Evolutionary conservation across 2,113 vertebrate species (phyloP).

Genomic region (Dromaius novaehollandiae): DNA sequence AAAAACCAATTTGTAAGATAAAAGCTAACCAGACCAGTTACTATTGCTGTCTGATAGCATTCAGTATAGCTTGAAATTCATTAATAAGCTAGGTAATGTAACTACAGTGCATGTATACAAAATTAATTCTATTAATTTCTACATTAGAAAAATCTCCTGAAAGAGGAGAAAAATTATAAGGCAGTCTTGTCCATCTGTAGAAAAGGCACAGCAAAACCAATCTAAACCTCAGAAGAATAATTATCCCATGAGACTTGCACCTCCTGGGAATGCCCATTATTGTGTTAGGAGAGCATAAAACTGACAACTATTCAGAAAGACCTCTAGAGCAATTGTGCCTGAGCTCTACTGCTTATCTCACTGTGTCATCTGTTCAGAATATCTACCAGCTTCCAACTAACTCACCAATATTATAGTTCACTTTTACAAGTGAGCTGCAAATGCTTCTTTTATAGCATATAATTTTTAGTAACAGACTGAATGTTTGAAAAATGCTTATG

Average conservation of each 20-base stretch:
- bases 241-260: constrained; percentile 22
- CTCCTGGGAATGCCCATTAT: constrained; percentile 45
- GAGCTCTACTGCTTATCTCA: background rate
- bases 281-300: constrained; percentile 40
- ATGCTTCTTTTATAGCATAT: constrained; percentile 18
- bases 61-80: constrained; percentile 39
- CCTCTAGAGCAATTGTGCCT: background rate
- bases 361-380: background rate
- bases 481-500: constrained; percentile 30
- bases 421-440: constrained; percentile 17
- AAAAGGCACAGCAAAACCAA: background rate
- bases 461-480: constrained; percentile 24
- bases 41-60: constrained; percentile 46
- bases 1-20: constrained; percentile 60
- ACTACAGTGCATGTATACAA: constrained; percentile 49
- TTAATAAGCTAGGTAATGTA: constrained; percentile 32
- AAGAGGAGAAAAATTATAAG: constrained; percentile 45
- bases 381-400: constrained; percentile 24
- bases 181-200: constrained; percentile 19
- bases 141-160: constrained; percentile 23
- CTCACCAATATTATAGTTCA: background rate
- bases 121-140: constrained; percentile 68
- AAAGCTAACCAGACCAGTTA: constrained; percentile 46
- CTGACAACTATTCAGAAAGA: constrained; percentile 43
- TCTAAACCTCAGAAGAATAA: constrained; percentile 30